Evolutionary conservation across 2,113 vertebrate genomes (phyloP).

Genomic region (Cercocebus atys): DNA sequence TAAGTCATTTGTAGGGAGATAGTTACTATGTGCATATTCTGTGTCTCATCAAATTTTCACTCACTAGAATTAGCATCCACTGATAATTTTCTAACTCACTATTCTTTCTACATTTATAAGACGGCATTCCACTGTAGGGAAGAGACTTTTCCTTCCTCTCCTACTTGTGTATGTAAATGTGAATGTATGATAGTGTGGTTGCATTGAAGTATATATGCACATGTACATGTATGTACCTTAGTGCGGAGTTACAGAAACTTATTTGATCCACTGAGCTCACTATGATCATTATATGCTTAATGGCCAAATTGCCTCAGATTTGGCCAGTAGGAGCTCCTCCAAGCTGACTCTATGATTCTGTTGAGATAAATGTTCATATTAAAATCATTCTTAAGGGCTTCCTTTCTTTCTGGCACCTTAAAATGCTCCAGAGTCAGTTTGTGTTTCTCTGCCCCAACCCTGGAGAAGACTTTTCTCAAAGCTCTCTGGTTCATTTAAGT

Average conservation of each 20-base stretch:
- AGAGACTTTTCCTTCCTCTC: background rate
- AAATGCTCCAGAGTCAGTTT: background rate
- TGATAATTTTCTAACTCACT: background rate
- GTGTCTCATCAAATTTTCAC: background rate
- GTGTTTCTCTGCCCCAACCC: background rate
- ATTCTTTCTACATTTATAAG: background rate
- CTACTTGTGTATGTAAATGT: fast-evolving
- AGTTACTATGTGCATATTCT: background rate
- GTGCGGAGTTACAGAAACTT: background rate
- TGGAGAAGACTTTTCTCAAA: background rate
- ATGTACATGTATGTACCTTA: fast-evolving
- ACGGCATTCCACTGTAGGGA: no score
- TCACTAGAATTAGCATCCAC: background rate
- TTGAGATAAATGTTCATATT: fast-evolving
- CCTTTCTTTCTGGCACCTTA: background rate
- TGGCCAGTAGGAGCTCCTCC: no score
- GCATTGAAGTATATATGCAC: background rate
- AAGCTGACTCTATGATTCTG: background rate
- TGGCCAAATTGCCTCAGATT: background rate
- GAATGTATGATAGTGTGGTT: fast-evolving
- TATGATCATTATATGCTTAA: background rate
- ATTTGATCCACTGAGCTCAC: background rate
- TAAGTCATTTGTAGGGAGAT: background rate
- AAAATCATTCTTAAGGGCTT: background rate
- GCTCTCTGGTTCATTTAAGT: no score